Evolutionary conservation across 2,888 invertebrate species (phyloP).

Genomic region (Sycophila texana): DNA sequence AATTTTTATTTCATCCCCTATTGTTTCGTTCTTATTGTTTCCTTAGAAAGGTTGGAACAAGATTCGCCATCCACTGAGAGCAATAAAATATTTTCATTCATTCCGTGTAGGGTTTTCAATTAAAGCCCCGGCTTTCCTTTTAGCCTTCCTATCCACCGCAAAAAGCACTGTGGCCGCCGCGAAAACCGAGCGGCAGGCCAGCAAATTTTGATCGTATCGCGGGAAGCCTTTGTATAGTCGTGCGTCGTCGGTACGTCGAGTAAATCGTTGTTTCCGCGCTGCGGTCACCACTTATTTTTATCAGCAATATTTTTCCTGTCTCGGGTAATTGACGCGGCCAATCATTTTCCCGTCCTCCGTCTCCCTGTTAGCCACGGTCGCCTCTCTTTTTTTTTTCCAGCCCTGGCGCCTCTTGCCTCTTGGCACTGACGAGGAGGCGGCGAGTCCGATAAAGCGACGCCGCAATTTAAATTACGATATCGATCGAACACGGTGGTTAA

Average conservation of each 20-base stretch:
- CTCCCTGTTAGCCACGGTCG: constrained; percentile 22
- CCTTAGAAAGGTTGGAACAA: too few relatives aligned
- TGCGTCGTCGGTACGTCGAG: constrained; percentile 3
- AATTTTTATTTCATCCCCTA: too few relatives aligned
- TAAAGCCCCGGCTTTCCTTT: too few relatives aligned
- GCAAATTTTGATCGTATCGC: constrained; percentile 27
- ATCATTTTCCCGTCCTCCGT: constrained; percentile 34
- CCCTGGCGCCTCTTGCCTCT: constrained; percentile 23
- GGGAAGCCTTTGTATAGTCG: not conserved
- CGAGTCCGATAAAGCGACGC: not conserved
- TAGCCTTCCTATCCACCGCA: too few relatives aligned
- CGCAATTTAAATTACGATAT: too few relatives aligned
- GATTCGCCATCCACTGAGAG: too few relatives aligned
- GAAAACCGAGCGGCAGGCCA: constrained; percentile 7
- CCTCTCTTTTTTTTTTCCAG: constrained; percentile 4
- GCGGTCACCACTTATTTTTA: constrained; percentile 25
- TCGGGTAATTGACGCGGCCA: constrained; percentile 48
- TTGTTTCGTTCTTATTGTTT: too few relatives aligned
- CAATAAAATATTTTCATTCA: too few relatives aligned
- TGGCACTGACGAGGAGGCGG: not conserved
- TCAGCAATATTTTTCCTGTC: constrained; percentile 39
- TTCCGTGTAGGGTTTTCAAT: too few relatives aligned
- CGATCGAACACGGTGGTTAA: too few relatives aligned
- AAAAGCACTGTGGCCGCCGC: not conserved
- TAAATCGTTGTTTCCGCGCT: constrained; percentile 37